Evolutionary conservation across 2,113 vertebrate genomes (phyloP).

Genomic region (Spheniscus mendiculus): DNA sequence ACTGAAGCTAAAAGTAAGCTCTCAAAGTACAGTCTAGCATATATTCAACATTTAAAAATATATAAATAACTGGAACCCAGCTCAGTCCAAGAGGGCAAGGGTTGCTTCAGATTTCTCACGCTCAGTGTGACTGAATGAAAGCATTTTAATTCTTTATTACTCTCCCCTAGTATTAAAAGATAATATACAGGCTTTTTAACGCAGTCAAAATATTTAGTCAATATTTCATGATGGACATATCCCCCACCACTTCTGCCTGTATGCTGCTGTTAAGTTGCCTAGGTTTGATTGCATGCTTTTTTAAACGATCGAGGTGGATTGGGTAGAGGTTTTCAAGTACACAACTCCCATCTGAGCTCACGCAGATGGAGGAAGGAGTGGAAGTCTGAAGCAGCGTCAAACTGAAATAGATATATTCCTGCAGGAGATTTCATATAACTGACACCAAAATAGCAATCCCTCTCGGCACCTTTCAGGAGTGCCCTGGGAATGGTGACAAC

Average conservation of each 20-base stretch:
- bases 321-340: neutral
- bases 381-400: neutral
- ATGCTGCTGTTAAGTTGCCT: neutral
- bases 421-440: neutral
- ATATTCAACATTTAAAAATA: neutral
- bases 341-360: neutral
- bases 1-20: neutral
- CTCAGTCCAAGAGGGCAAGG: neutral
- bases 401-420: neutral
- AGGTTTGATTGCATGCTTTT: fast-evolving
- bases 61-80: neutral
- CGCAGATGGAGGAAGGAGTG: neutral
- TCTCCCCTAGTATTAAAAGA: neutral
- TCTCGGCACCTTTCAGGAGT: neutral
- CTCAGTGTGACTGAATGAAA: neutral
- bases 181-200: neutral
- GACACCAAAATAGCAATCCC: neutral
- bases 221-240: neutral
- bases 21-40: neutral
- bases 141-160: neutral
- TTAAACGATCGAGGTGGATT: fast-evolving
- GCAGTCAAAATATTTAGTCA: neutral
- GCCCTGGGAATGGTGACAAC: neutral
- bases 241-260: neutral
- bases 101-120: neutral